These are phyloP conservation scores for Herpetotheres cachinnans DNA, from an alignment of 2,113 vertebrate genomes.

Conservation along the genomic window DNA sequence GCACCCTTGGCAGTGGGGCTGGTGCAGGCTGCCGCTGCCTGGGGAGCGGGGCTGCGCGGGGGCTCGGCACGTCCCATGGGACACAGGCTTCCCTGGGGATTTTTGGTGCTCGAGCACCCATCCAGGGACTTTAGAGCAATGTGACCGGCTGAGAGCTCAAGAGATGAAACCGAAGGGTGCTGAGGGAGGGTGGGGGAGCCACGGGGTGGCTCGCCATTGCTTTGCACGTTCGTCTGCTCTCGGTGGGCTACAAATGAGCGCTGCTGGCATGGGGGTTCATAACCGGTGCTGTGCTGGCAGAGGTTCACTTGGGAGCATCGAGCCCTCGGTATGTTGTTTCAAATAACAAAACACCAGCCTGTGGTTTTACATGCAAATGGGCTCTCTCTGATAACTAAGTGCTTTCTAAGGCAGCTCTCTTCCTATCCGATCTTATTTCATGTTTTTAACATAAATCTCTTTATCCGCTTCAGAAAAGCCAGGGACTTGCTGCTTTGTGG, in stretches of 20 bases:
- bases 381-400: not conserved
- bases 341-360: not conserved
- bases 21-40: not conserved
- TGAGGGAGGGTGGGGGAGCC: not conserved
- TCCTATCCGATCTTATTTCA: not conserved
- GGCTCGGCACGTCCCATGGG: not conserved
- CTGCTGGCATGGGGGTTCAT: accelerated
- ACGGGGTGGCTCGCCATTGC: not conserved
- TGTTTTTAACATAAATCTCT: not conserved
- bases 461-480: not conserved
- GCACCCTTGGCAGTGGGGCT: accelerated
- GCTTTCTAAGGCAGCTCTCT: not conserved
- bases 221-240: accelerated
- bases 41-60: too few species aligned
- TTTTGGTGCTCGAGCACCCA: not conserved
- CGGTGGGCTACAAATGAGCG: accelerated
- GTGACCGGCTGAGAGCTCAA: accelerated
- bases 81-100: not conserved
- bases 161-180: not conserved
- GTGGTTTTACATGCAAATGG: not conserved
- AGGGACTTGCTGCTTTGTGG: not conserved
- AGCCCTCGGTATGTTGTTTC: not conserved
- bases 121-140: not conserved
- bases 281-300: accelerated
- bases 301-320: accelerated